Conservation (phyloP, 2,888 invertebrate species). For the Willowsia nigromaculata region DNA sequence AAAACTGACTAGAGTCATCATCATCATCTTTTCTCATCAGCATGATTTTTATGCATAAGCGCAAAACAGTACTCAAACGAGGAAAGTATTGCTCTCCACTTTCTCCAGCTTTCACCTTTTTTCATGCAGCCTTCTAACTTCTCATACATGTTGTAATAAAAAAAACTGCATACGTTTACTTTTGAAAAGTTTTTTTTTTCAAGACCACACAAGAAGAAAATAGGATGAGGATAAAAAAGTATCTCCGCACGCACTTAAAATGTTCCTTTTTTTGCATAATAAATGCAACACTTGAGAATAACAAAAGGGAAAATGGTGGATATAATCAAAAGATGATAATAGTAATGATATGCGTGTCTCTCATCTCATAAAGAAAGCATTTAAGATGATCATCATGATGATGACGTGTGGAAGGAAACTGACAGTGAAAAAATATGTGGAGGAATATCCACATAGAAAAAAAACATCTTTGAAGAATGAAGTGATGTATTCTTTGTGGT, state of each 20-base stretch:
- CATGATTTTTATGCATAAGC: neutral
- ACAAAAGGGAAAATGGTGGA: neutral
- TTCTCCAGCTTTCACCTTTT: slow-evolving; percentile 3
- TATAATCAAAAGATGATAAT: slow-evolving; percentile 17
- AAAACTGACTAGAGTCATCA: slow-evolving; percentile 1
- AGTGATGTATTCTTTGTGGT: slow-evolving; percentile 8
- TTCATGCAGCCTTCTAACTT: neutral
- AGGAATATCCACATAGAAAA: too few species aligned
- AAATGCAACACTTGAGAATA: slow-evolving; percentile 23
- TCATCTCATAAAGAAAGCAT: too few species aligned
- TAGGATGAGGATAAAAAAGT: neutral
- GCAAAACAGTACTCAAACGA: neutral
- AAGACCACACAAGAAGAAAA: neutral
- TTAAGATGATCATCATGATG: too few species aligned
- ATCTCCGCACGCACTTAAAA: neutral
- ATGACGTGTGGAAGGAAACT: too few species aligned
- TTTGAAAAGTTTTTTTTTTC: neutral
- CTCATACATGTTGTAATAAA: neutral
- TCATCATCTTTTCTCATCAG: slow-evolving; percentile 4
- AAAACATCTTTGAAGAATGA: slow-evolving; percentile 10
- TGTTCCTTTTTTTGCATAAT: neutral
- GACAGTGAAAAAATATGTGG: neutral
- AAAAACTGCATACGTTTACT: neutral
- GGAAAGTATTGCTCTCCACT: neutral
- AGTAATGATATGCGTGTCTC: neutral